Evolutionary conservation across 2,113 vertebrate species (phyloP).

Genomic region (Myiagra hebetior): DNA sequence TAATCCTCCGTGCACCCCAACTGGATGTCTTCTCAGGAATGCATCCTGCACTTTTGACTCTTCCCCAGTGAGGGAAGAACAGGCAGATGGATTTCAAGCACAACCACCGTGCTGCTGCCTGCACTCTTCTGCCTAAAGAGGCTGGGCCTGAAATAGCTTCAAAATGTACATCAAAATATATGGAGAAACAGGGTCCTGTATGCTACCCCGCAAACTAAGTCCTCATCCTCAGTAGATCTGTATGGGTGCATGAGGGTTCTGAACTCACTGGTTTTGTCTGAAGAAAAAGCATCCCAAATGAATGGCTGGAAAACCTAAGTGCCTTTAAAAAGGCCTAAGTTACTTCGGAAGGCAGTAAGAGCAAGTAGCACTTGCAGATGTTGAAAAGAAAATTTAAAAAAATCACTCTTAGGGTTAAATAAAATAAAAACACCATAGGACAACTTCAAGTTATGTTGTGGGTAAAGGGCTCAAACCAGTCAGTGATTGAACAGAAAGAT

Average conservation of each 20-base stretch:
- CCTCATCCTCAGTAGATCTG: neutral
- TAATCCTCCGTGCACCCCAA: neutral
- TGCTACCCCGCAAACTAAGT: neutral
- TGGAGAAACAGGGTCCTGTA: neutral
- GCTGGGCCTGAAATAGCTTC: neutral
- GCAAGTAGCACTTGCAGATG: neutral
- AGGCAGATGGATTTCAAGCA: neutral
- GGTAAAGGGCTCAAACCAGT: neutral
- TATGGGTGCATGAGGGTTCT: neutral
- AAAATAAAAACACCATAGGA: neutral
- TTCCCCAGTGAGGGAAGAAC: neutral
- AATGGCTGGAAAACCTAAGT: neutral
- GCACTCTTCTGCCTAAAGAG: neutral
- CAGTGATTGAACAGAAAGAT: neutral
- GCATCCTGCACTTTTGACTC: neutral
- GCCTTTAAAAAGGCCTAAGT: neutral
- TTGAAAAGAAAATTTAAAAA: neutral
- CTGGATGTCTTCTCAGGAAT: neutral
- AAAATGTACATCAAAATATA: neutral
- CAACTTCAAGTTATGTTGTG: neutral
- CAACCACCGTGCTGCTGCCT: accelerated
- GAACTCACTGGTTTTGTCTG: neutral
- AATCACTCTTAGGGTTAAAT: accelerated
- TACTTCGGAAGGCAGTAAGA: neutral
- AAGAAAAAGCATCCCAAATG: neutral